Base-by-base conservation (phyloP, 2,888 invertebrate genomes). In the Charanyca ferruginea region DNA sequence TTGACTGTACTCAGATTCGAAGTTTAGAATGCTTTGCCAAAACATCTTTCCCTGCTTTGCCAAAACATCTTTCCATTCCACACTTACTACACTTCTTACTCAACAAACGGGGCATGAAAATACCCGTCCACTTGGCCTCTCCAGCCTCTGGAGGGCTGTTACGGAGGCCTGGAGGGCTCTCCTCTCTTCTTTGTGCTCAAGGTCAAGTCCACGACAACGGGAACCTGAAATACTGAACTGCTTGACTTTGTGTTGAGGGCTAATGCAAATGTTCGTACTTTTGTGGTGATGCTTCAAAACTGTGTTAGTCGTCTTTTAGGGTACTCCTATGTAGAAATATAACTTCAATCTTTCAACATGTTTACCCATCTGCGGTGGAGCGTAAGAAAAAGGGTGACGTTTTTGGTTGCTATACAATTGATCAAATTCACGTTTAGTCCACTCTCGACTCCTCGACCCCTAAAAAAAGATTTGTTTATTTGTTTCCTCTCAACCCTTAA, bases 31-130 rank as follows among this genome's bases (percentile, higher is more conserved):
- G n/a, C n/a, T n/a, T n/a, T n/a, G n/a, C n/a, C n/a, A n/a, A n/a
- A n/a, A n/a, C n/a, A n/a, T n/a, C n/a, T n/a, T n/a, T n/a, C n/a
- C n/a, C n/a, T n/a, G 32, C 11, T 9, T 4, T 72, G 0, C 8
- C 28, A 66, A 49, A 20, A 45, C 18, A 32, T 32, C 5, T 32
- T 52, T 63, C 20, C 38, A 47, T 22, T 38, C 3, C 38, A 4
- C 16, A 13, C 7, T 28, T 28, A 22, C 65, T 13, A 47, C 47
- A 20, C 16, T 38, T 28, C 28, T 9, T n/a, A 23, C 18, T 25
- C 2, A 8, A 5, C 57, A 70, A 75, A 79, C 61, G 22, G 25
- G 74, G 58, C 79, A 73, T 73, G 79, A 66, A 79, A 73, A 79
- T 58, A 61, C 66, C 44, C 58, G 18, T 25, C 68, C 47, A n/a